Percentiles rank a stretch among this genome's conserved stretches.
These are phyloP conservation scores for Thunnus maccoyii DNA, from an alignment of 2,113 vertebrate species.

Conservation along the genomic window DNA sequence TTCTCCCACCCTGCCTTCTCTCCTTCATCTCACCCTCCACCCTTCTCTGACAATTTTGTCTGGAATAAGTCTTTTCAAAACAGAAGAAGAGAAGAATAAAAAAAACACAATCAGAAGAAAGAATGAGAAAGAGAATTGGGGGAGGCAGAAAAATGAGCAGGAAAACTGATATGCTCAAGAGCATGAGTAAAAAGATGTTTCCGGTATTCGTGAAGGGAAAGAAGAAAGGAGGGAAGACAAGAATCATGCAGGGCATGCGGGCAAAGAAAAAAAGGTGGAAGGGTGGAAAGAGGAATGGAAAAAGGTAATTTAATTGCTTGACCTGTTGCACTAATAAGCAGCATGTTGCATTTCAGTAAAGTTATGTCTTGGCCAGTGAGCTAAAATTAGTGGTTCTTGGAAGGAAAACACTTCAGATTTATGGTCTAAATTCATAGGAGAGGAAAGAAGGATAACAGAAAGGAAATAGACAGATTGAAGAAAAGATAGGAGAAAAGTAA, in stretches of 20 bases:
- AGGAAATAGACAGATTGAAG: background rate
- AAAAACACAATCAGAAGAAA: background rate
- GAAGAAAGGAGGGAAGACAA: background rate
- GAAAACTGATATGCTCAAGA: slow-evolving; percentile 6
- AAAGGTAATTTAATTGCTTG: too few species aligned
- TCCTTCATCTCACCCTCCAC: slow-evolving; percentile 23
- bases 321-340: too few species aligned
- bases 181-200: background rate
- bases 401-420: background rate
- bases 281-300: background rate
- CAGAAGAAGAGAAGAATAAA: background rate
- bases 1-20: slow-evolving; percentile 14
- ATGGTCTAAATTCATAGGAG: background rate
- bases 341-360: too few species aligned
- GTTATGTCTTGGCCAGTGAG: too few species aligned
- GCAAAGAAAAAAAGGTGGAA: background rate
- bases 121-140: background rate
- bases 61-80: slow-evolving; percentile 58
- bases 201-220: background rate
- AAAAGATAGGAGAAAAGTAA: background rate
- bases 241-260: background rate
- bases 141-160: slow-evolving; percentile 2
- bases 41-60: slow-evolving; percentile 37
- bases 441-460: background rate
- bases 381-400: background rate